Conservation (phyloP, 2,888 invertebrate genomes). For the Melanophora roralis region DNA sequence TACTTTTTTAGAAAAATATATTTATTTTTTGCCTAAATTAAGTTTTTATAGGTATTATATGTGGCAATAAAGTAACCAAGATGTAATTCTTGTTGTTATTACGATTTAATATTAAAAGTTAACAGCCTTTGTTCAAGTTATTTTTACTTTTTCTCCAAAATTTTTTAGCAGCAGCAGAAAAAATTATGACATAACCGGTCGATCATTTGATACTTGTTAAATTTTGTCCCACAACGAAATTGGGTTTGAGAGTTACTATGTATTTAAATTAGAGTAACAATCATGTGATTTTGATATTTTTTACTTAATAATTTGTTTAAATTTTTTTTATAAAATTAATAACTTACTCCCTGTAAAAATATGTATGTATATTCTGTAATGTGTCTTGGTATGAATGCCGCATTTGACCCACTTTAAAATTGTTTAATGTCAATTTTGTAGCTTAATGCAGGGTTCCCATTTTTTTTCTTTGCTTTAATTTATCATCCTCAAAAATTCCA, state of each 20-base stretch:
- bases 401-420: slow-evolving; percentile 46
- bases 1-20: too few species aligned
- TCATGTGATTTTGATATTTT: slow-evolving; percentile 30
- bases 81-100: too few species aligned
- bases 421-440: neutral
- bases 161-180: slow-evolving; percentile 12
- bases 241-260: neutral
- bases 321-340: neutral
- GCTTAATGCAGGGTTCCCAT: neutral
- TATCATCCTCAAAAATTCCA: too few species aligned
- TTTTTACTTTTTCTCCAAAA: neutral
- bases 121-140: too few species aligned
- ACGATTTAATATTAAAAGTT: too few species aligned
- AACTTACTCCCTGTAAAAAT: neutral
- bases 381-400: slow-evolving; percentile 26
- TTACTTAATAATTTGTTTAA: neutral
- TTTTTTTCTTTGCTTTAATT: neutral
- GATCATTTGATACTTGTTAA: slow-evolving; percentile 11
- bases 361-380: neutral
- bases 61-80: too few species aligned
- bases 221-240: neutral
- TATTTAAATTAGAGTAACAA: neutral
- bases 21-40: too few species aligned
- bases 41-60: too few species aligned
- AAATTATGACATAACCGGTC: slow-evolving; percentile 60